Base-by-base conservation (phyloP, 2,797 vertebrate genomes). In the Myiotriccus ornatus region DNA sequence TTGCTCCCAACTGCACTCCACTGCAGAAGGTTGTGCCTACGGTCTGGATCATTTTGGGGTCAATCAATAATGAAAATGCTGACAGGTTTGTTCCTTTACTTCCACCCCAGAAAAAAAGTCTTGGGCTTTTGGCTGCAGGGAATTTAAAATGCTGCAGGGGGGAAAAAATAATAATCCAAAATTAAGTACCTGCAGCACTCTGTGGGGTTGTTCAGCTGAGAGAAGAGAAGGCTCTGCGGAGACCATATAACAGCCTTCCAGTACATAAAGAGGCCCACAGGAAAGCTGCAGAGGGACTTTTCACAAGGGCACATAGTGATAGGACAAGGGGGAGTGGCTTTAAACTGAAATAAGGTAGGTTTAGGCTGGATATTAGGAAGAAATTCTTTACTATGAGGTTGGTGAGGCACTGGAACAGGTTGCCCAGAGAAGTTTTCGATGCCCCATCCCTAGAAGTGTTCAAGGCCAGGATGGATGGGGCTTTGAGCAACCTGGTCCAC, bases 1-100 rank as follows among this genome's bases (percentile, higher is more conserved):
- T 25, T 0, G 0, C 20, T 75, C 62, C 46, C 2, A 10, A 46
- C 34, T 71, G 59, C 37, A 78, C 32, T 35, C 24, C 1, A 0
- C 20, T 69, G 59, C 74, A 78, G 46, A 87, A 53, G 18, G 13
- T 22, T 3, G 0, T 55, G 52, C 25, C 44, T 46, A 8, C 0
- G 0, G 12, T 44, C 89, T 67, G 52, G 37, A 56, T 44, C 25
- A 67, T 67, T 76, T 59, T 7, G 2, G 19, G 53, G 37, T 75
- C 70, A 69, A 28, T 71, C 73, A 64, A 25, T 62, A 90, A 25
- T 5, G 14, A 53, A 35, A 84, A 62, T 39, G 16, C 13, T 81
- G 77, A 34, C 20, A 80, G 43, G 15, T 15, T 68, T 64, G 2
- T 35, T 71, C 43, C 50, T 69, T 50, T 70, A 50, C 23, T 41